A percentile compares a stretch with the other conserved stretches of the same genome.
These are phyloP conservation scores for Mechanitis mazaeus DNA, from an alignment of 2,888 invertebrate species.

Conservation along the genomic window DNA sequence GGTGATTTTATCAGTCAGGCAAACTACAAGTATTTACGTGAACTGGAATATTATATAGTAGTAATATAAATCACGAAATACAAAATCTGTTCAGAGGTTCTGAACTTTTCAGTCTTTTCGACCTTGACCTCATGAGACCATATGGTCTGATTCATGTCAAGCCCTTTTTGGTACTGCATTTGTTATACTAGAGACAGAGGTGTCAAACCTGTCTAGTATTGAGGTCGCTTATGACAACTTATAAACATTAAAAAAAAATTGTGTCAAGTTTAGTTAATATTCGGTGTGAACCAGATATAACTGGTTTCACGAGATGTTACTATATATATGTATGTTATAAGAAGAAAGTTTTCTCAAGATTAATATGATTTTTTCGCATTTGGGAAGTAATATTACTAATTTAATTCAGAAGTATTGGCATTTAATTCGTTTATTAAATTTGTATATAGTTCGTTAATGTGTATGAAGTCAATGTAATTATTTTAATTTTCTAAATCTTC, in stretches of 20 bases:
- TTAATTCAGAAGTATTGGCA: too few relatives aligned
- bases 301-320: slow-evolving; percentile 7
- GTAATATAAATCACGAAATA: too few relatives aligned
- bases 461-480: too few relatives aligned
- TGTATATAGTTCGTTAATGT: too few relatives aligned
- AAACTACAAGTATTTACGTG: too few relatives aligned
- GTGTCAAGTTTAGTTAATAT: slow-evolving; percentile 17
- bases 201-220: slow-evolving; percentile 24
- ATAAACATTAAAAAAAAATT: slow-evolving; percentile 12
- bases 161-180: slow-evolving; percentile 28
- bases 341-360: too few relatives aligned
- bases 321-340: neutral
- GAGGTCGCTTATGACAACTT: slow-evolving; percentile 25
- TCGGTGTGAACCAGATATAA: slow-evolving; percentile 10
- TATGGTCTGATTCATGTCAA: slow-evolving; percentile 30
- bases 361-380: too few relatives aligned
- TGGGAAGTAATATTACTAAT: too few relatives aligned
- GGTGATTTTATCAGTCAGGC: too few relatives aligned
- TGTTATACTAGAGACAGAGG: slow-evolving; percentile 16
- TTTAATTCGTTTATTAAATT: too few relatives aligned
- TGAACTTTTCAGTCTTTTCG: slow-evolving; percentile 17
- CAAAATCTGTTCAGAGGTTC: neutral
- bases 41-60: too few relatives aligned
- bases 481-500: too few relatives aligned
- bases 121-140: slow-evolving; percentile 33